Base-by-base conservation (phyloP, 37 sponge, comb jelly and placozoan genomes). In the Haliclona indistincta region DNA sequence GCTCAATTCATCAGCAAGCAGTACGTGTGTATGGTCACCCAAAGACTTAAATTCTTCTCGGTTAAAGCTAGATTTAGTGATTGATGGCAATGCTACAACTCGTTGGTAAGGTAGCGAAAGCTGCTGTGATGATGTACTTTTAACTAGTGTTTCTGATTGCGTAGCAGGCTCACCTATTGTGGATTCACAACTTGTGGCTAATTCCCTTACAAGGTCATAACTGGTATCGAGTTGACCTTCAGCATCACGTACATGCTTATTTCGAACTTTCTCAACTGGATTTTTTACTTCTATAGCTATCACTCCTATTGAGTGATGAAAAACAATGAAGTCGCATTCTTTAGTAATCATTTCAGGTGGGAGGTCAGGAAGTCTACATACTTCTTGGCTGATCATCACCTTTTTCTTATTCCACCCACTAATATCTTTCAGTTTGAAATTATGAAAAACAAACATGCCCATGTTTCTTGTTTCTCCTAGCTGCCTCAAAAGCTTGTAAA, bases 371-470 rank as follows among this genome's bases (percentile, higher is more conserved):
- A 49, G 17, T 17, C 17, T 17, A 49, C 17, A 19, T 11, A 17
- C 52, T 49, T 11, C 11, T 17, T 49, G 52, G 15, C 11, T 11
- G 17, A 11, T 49, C 11, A 17, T 11, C 15, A 49, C 52, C 17
- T 49, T 11, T 49, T 49, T 17, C 17, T 49, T 49, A 17, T 49
- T 49, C 52, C 52, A 49, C 17, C 17, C 17, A 11, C 11, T 17
- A 11, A 49, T 17, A 49, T 49, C 52, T 17, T 49, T 49, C 52
- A 49, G 17, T 11, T 49, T 11, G 17, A 49, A 49, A 19, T 49
- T 49, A 49, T 49, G 52, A 49, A 49, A 11, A 49, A 49, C 52
- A 49, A 49, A 49, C 52, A 49, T 49, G 52, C 52, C 52, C 11
- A 49, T 49, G 15, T 49, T 17, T 17, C 17, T 49, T 49, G 52